These are phyloP conservation scores for Ophion costatus DNA, from an alignment of 2,888 invertebrate genomes.

Conservation along the genomic window DNA sequence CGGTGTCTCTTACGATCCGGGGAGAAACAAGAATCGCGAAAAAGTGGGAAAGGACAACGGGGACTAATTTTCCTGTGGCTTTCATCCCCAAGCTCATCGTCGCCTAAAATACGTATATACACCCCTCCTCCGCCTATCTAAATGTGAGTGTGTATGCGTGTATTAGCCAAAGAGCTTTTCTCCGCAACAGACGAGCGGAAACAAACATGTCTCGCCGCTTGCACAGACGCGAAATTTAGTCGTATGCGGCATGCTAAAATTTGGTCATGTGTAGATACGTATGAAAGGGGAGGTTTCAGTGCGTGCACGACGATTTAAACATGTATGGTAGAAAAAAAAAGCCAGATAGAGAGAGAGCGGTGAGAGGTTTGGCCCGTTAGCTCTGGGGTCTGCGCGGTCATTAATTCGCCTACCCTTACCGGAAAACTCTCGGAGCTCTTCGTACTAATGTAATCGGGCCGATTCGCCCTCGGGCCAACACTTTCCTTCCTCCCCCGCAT, in stretches of 20 bases:
- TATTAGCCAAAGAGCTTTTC: constrained; percentile 41
- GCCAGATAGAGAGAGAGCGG: constrained; percentile 6
- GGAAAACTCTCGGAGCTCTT: constrained; percentile 53
- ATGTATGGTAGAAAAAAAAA: background rate
- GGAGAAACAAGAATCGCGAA: constrained; percentile 4
- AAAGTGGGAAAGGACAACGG: constrained; percentile 12
- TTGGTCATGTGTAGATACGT: background rate
- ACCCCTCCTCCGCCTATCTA: too few relatives aligned
- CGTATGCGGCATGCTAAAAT: background rate
- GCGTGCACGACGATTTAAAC: background rate
- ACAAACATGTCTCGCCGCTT: constrained; percentile 65
- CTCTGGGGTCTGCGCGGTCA: constrained; percentile 49
- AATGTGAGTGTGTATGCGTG: background rate
- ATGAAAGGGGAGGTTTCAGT: constrained; percentile 14
- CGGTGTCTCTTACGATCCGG: constrained; percentile 39
- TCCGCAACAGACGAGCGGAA: constrained; percentile 55
- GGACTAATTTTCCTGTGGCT: constrained; percentile 64
- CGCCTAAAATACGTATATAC: too few relatives aligned
- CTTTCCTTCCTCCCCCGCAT: constrained; percentile 27
- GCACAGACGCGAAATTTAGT: constrained; percentile 46
- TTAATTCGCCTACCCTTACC: constrained; percentile 55
- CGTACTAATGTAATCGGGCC: constrained; percentile 58
- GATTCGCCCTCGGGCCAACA: constrained; percentile 56
- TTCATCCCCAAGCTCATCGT: constrained; percentile 36
- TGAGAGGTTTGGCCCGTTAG: constrained; percentile 42